Percentiles rank a stretch among this genome's conserved stretches.
Evolutionary conservation across 2,888 invertebrate genomes (phyloP).

Genomic region (Andricus quercusramuli): DNA sequence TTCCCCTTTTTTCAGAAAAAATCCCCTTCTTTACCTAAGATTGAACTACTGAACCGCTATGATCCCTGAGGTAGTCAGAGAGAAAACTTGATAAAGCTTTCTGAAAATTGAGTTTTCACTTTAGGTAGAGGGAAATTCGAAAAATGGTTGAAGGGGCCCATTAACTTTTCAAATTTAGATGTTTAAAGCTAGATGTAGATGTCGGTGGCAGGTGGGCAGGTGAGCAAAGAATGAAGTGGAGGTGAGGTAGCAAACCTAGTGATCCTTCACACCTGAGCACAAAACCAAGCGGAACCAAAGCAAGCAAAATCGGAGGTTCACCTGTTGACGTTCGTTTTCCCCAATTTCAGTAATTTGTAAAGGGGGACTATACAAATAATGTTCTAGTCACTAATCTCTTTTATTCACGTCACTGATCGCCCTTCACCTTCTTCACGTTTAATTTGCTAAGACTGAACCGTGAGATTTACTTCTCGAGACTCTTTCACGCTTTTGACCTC

Average conservation of each 20-base stretch:
- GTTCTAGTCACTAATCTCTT: constrained; percentile 23
- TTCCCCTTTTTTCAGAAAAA: no score
- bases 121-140: background rate
- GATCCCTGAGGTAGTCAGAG: no score
- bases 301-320: constrained; percentile 28
- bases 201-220: background rate
- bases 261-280: constrained; percentile 32
- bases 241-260: constrained; percentile 21
- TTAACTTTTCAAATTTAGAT: constrained; percentile 10
- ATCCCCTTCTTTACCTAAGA: no score
- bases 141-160: constrained; percentile 3
- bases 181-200: constrained; percentile 30
- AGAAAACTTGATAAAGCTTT: background rate
- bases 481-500: background rate
- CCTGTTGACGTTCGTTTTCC: constrained; percentile 33
- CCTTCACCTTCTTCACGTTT: constrained; percentile 19
- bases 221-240: constrained; percentile 27
- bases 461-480: background rate
- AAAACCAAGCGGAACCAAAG: constrained; percentile 35
- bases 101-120: background rate
- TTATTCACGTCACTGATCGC: constrained; percentile 23
- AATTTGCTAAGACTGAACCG: constrained; percentile 2
- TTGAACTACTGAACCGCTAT: no score
- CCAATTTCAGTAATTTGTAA: constrained; percentile 40
- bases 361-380: constrained; percentile 24